Conservation (phyloP, 2,113 vertebrate species). For the Hyla sarda region DNA sequence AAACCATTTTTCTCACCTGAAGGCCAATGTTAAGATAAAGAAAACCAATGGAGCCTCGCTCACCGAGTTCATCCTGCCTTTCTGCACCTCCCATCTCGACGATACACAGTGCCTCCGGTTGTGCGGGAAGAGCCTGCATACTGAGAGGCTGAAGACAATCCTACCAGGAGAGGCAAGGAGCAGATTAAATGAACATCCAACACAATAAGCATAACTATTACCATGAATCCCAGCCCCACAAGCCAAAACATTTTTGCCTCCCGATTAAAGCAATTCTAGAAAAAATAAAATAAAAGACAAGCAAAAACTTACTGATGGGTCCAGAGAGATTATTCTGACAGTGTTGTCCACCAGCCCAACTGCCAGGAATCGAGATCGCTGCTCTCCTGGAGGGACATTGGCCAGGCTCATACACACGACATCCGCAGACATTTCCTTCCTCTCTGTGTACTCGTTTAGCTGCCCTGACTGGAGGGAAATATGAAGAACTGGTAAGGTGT, state of each 20-base stretch:
- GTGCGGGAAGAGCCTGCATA: constrained; percentile 96
- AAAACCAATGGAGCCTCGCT: constrained; percentile 94
- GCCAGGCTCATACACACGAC: constrained; percentile 98
- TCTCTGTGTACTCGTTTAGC: constrained; percentile 96
- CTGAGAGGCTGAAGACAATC: constrained; percentile 95
- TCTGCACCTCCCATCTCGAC: constrained; percentile 98
- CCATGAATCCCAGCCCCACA: not conserved
- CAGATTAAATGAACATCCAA: not conserved
- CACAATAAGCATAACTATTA: not conserved
- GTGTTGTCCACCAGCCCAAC: constrained; percentile 97
- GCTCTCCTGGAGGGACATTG: constrained; percentile 95
- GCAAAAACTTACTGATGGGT: constrained; percentile 85
- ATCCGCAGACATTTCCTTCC: constrained; percentile 97
- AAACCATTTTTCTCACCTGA: constrained; percentile 79
- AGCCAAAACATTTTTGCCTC: not conserved
- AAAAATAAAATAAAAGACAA: too few relatives aligned
- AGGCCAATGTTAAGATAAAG: constrained; percentile 97
- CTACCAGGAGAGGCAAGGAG: constrained; percentile 65
- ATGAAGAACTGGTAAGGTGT: not conserved
- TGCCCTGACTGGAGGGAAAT: constrained; percentile 85
- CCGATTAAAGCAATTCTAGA: too few relatives aligned
- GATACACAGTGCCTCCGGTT: constrained; percentile 94
- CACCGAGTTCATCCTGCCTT: constrained; percentile 95
- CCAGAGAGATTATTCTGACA: constrained; percentile 95
- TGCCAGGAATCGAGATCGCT: constrained; percentile 93